Evolutionary conservation across 1,140 invertebrate species (phyloP), one percentile per base, ranked within the genome.

Genomic region (Piezodorus guildinii): DNA sequence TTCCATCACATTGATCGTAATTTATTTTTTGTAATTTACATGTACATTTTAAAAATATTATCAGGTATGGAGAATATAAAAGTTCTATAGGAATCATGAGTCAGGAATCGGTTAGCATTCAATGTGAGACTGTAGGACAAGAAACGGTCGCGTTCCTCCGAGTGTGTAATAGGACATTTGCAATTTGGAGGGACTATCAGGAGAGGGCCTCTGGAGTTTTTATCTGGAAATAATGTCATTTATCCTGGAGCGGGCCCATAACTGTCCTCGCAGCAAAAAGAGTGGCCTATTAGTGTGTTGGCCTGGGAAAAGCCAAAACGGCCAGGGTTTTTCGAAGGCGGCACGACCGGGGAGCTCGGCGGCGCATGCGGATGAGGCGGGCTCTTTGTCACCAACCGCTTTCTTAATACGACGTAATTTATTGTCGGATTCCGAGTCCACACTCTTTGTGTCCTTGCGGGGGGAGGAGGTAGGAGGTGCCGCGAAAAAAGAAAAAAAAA

Each of bases 391-490:
- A 49, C 3, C 3, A 9, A 21, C 46, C 46, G n/a, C 3, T 49
- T 49, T 49, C 46, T 49, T 49, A 49, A 49, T 21, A 21, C 46
- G 46, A 49, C 21, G 46, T 49, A 49, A 49, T 49, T 49, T 49
- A 49, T 49, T 49, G 21, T 49, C 46, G 21, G 46, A 49, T 49
- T 17, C 46, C 46, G 6, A 49, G 46, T 49, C 46, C n/a, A 49
- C 46, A 49, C 46, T 49, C 46, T 49, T 17, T 21, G 46, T 19
- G 46, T 17, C 46, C 21, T 21, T 49, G 46, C 46, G 21, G 46
- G n/a, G 46, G 21, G 46, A 17, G n/a, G 46, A 9, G 21, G 46
- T 3, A n/a, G 21, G 46, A 17, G n/a, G 21, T 21, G 46, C 2
- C 46, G n/a, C 16, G 21, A 5, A 19, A 21, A 21, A 15, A 46